Evolutionary conservation across 2,113 vertebrate genomes (phyloP).

Genomic region (Clarias batrachus): DNA sequence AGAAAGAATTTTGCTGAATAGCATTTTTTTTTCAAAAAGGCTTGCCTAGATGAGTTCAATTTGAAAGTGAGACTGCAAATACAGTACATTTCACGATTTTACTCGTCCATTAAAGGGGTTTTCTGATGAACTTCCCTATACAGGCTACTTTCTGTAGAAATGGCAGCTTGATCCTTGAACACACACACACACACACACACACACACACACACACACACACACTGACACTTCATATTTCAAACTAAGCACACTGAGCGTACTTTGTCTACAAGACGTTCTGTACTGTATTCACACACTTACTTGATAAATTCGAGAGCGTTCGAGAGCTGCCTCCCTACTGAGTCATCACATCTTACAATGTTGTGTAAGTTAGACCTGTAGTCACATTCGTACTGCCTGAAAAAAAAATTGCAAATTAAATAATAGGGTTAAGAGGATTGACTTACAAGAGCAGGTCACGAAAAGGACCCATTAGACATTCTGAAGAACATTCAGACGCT

Average conservation of each 20-base stretch:
- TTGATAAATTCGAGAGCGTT: background rate
- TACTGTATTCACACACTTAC: background rate
- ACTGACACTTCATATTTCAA: background rate
- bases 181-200: background rate
- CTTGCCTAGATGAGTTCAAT: background rate
- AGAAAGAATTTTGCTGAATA: background rate
- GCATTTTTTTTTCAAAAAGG: background rate
- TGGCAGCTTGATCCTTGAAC: background rate
- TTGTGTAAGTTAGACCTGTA: background rate
- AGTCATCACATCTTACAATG: background rate
- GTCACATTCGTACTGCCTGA: background rate
- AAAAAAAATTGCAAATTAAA: background rate
- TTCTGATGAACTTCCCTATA: background rate
- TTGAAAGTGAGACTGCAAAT: background rate
- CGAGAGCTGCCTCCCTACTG: background rate
- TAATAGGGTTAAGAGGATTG: background rate
- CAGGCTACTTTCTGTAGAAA: background rate
- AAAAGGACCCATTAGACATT: background rate
- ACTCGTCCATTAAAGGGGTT: background rate
- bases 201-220: background rate
- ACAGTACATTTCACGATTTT: background rate
- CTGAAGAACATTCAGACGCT: background rate
- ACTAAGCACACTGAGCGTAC: background rate
- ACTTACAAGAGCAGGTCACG: background rate
- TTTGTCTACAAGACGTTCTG: background rate